These are phyloP conservation scores for Myotis davidii DNA, from an alignment of 2,113 vertebrate species.

Conservation along the genomic window DNA sequence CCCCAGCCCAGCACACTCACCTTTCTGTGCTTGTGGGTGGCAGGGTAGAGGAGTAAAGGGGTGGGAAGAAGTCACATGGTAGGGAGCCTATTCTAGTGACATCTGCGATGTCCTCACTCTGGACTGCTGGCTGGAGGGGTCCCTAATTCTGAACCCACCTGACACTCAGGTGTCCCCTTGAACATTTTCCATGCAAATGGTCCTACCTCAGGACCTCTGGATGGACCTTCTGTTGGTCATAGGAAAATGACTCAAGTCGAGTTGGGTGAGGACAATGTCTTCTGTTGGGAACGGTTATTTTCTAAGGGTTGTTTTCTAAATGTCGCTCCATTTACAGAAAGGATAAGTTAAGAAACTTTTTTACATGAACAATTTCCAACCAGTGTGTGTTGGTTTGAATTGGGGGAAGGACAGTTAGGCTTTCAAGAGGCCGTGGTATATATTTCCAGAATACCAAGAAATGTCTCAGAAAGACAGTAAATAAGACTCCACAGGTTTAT, in stretches of 20 bases:
- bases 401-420: not conserved
- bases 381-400: not conserved
- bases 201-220: not conserved
- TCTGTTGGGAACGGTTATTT: constrained; percentile 15
- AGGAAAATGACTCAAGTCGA: not conserved
- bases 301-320: constrained; percentile 5
- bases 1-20: not conserved
- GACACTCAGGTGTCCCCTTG: not conserved
- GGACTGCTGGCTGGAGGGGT: not conserved
- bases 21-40: not conserved
- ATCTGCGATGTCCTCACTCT: not conserved
- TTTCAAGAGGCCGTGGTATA: not conserved
- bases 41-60: not conserved
- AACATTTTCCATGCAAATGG: not conserved
- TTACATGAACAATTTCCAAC: not conserved
- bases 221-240: not conserved
- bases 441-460: constrained; percentile 34
- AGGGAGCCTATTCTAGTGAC: not conserved
- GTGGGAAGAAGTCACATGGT: not conserved
- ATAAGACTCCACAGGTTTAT: not conserved
- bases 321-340: constrained; percentile 46
- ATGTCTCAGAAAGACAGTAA: constrained; percentile 2
- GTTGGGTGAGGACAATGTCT: not conserved
- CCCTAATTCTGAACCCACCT: not conserved
- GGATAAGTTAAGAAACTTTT: not conserved